Evolutionary conservation across 2,888 invertebrate species (phyloP).

Genomic region (Oasisia sp.): DNA sequence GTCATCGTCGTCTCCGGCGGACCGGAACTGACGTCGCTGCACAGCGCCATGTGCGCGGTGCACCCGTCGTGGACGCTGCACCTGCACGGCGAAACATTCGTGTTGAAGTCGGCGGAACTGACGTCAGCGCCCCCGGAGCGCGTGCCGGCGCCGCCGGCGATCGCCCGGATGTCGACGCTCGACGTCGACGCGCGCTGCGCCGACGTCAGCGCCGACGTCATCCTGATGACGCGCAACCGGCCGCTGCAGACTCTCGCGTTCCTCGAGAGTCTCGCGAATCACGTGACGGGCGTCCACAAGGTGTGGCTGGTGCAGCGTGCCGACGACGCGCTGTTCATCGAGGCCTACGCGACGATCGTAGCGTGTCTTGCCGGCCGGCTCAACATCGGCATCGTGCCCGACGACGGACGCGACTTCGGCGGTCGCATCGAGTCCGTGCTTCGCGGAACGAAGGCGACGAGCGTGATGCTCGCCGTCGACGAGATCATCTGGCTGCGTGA

Average conservation of each 20-base stretch:
- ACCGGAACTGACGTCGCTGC: not conserved
- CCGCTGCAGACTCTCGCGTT: constrained; percentile 36
- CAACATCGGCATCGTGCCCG: constrained; percentile 6
- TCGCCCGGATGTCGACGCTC: not conserved
- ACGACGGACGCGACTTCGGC: constrained; percentile 23
- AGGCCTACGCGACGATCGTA: constrained; percentile 24
- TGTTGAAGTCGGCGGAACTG: constrained; percentile 21
- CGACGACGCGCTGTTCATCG: constrained; percentile 26
- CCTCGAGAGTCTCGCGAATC: constrained; percentile 27
- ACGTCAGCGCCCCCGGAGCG: not conserved
- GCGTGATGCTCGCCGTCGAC: constrained; percentile 32
- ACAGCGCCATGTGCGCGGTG: constrained; percentile 19
- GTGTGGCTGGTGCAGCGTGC: constrained; percentile 31
- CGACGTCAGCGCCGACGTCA: constrained; percentile 25
- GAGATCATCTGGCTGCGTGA: constrained; percentile 35
- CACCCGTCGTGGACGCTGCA: constrained; percentile 27
- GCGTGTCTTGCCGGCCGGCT: constrained; percentile 17
- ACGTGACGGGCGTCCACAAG: constrained; percentile 28
- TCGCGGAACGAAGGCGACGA: not conserved
- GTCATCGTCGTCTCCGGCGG: not conserved
- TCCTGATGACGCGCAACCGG: constrained; percentile 33
- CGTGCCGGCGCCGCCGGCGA: constrained; percentile 4
- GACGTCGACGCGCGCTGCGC: not conserved
- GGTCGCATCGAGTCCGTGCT: not conserved
- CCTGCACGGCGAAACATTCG: not conserved